Evolutionary conservation across 1,140 invertebrate genomes (phyloP).

Genomic region (Camponotus pennsylvanicus): DNA sequence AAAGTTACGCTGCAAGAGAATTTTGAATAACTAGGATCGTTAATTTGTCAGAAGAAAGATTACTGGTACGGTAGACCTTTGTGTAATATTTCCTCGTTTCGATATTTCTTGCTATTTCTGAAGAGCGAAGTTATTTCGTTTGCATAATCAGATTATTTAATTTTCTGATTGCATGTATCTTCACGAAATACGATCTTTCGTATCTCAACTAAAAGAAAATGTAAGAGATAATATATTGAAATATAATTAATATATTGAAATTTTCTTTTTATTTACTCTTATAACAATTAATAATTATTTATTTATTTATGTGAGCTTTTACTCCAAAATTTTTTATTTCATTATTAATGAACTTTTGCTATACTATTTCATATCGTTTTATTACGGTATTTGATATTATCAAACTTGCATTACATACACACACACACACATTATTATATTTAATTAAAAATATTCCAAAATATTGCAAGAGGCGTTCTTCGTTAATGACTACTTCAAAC

Average conservation of each 20-base stretch:
- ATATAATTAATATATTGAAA: not conserved
- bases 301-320: not conserved
- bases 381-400: not conserved
- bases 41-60: not conserved
- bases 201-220: not conserved
- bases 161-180: not conserved
- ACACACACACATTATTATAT: not conserved
- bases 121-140: not conserved
- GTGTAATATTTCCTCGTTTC: conserved; percentile 15
- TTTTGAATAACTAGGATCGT: conserved; percentile 4
- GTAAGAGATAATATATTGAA: not conserved
- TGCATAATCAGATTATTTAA: not conserved
- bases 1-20: not conserved
- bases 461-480: conserved; percentile 15
- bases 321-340: not conserved
- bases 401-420: not conserved
- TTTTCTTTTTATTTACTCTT: not conserved
- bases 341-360: not conserved
- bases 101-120: not conserved
- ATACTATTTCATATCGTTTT: not conserved
- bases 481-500: not conserved
- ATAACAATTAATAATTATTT: not conserved
- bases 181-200: not conserved
- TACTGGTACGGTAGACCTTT: too few relatives aligned
- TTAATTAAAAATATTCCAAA: not conserved